A percentile compares a stretch with the other conserved stretches of the same genome.
Conservation (phyloP, 2,888 invertebrate genomes). For the Melitaea athalia region DNA sequence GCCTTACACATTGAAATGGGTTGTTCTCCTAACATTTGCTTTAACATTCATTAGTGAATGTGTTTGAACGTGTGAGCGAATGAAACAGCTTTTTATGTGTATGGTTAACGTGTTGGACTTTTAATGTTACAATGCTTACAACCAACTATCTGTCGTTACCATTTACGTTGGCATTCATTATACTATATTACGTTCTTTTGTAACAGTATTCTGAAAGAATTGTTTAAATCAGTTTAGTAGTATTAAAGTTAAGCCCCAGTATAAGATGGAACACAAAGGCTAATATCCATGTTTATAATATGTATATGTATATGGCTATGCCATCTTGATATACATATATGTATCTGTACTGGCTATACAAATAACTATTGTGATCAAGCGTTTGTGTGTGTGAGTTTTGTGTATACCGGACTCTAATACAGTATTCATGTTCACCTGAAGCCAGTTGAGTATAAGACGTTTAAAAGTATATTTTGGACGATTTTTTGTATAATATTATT, state of each 20-base stretch:
- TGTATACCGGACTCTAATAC: too few relatives aligned
- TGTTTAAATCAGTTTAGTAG: not conserved
- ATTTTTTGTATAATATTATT: not conserved
- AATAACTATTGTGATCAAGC: too few relatives aligned
- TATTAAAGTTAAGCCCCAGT: not conserved
- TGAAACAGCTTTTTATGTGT: conserved; percentile 7
- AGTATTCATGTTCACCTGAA: too few relatives aligned
- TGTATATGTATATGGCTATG: too few relatives aligned
- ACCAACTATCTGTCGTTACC: too few relatives aligned
- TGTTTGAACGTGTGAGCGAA: conserved; percentile 5
- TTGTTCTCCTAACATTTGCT: conserved; percentile 5
- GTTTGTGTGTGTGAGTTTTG: too few relatives aligned
- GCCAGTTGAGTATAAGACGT: not conserved
- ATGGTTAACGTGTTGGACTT: not conserved
- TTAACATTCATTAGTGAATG: conserved; percentile 7
- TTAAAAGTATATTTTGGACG: not conserved
- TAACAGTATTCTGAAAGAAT: not conserved
- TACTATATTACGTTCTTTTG: too few relatives aligned
- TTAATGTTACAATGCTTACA: not conserved
- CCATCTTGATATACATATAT: too few relatives aligned
- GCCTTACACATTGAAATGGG: conserved; percentile 3
- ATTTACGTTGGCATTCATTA: too few relatives aligned
- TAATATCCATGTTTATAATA: too few relatives aligned
- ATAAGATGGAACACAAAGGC: too few relatives aligned
- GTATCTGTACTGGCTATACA: too few relatives aligned